These are phyloP conservation scores for Zonotrichia leucophrys DNA, from an alignment of 2,113 vertebrate species.

Conservation along the genomic window DNA sequence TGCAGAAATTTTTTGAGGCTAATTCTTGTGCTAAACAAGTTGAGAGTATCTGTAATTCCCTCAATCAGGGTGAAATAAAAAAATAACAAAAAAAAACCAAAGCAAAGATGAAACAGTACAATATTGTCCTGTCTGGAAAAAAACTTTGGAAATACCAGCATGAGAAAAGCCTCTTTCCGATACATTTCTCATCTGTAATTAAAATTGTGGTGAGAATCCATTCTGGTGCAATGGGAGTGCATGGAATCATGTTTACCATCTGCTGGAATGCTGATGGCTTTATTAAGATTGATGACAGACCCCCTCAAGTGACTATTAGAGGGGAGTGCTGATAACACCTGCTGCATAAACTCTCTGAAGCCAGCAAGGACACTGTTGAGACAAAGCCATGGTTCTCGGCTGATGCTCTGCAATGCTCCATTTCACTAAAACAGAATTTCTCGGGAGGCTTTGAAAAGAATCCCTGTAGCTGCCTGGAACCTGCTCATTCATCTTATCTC, in stretches of 20 bases:
- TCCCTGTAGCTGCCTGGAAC: not conserved
- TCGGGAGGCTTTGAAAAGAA: not conserved
- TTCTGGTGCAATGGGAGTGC: not conserved
- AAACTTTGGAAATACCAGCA: not conserved
- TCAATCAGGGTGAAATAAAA: not conserved
- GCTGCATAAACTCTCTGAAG: not conserved
- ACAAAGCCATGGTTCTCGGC: not conserved
- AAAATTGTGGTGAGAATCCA: constrained; percentile 36
- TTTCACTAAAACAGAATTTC: constrained; percentile 16
- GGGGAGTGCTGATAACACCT: constrained; percentile 20
- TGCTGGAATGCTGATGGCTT: constrained; percentile 32
- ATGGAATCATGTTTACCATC: constrained; percentile 30
- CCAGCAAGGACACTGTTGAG: not conserved
- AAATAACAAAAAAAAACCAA: not conserved
- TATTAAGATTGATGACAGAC: constrained; percentile 46
- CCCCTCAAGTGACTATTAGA: constrained; percentile 5
- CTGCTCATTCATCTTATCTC: not conserved
- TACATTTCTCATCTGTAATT: constrained; percentile 39
- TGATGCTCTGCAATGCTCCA: constrained; percentile 35
- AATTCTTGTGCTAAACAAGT: not conserved
- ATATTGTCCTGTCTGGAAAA: not conserved
- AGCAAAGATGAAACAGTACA: not conserved
- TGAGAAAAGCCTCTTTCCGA: not conserved
- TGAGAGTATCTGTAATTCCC: not conserved
- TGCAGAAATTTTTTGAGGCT: not conserved